Percentiles rank a stretch among this genome's conserved stretches.
phyloP scores from a whole-genome alignment of 2,888 invertebrate genomes.

The Autographa gamma region DNA sequence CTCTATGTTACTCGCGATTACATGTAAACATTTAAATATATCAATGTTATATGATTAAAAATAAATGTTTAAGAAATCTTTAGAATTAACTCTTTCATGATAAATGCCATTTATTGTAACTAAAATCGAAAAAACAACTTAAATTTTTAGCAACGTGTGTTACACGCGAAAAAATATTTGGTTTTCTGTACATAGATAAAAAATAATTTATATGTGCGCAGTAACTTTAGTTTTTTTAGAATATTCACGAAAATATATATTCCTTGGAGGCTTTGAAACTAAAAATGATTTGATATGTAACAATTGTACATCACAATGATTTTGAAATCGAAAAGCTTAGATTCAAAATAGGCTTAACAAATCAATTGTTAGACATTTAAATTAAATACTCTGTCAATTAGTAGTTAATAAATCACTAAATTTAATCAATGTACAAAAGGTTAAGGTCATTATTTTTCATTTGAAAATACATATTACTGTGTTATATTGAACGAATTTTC shows the following conservation, averaged over 20 bases:
- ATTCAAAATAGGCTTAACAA: conserved; percentile 26
- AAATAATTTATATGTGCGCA: conserved; percentile 66
- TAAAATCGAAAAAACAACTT: not conserved
- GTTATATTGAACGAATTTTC: too few relatives aligned
- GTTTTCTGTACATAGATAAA: conserved; percentile 57
- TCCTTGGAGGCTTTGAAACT: conserved; percentile 69
- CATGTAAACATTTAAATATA: conserved; percentile 52
- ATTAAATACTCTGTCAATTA: not conserved
- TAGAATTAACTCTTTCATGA: too few relatives aligned
- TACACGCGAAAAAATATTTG: conserved; percentile 12
- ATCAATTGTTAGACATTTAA: conserved; percentile 19
- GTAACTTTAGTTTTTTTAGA: conserved; percentile 63
- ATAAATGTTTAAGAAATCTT: conserved; percentile 21
- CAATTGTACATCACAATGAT: conserved; percentile 77
- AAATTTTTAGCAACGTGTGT: not conserved
- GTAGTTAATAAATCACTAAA: too few relatives aligned
- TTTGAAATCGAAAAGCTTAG: conserved; percentile 53
- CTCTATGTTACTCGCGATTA: conserved; percentile 53
- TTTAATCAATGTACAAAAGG: too few relatives aligned
- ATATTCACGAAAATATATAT: conserved; percentile 77
- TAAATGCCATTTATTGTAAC: too few relatives aligned
- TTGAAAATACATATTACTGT: too few relatives aligned
- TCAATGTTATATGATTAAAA: conserved; percentile 57
- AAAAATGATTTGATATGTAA: conserved; percentile 81
- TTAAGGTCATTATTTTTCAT: too few relatives aligned